Conservation (phyloP, 2,888 invertebrate genomes). For the Micoletzkya japonica region DNA sequence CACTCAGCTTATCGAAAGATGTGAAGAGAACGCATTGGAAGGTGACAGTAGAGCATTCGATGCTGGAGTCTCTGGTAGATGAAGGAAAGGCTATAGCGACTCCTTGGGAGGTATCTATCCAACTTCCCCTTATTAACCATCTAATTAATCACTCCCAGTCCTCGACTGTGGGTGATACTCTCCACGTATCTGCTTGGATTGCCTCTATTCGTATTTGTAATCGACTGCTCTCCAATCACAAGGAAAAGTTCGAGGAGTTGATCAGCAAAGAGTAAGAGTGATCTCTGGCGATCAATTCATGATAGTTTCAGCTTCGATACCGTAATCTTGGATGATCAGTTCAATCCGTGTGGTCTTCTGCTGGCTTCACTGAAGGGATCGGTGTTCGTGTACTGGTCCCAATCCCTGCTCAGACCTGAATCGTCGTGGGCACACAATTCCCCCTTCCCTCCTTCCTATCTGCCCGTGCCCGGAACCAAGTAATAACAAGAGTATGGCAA, state of each 20-base stretch:
- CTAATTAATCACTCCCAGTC: neutral
- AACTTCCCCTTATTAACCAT: too few relatives aligned
- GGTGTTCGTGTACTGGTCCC: constrained; percentile 62
- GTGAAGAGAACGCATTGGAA: too few relatives aligned
- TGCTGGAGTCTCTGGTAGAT: too few relatives aligned
- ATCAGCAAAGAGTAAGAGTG: constrained; percentile 42
- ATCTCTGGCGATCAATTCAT: neutral
- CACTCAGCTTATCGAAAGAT: too few relatives aligned
- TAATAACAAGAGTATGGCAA: too few relatives aligned
- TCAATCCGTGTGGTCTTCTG: constrained; percentile 63
- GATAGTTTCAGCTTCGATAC: constrained; percentile 52
- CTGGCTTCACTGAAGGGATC: constrained; percentile 49
- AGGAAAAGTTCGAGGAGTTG: constrained; percentile 53
- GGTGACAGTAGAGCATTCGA: too few relatives aligned
- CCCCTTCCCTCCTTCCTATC: constrained; percentile 61
- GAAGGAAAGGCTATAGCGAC: too few relatives aligned
- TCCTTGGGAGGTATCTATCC: too few relatives aligned
- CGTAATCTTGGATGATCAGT: constrained; percentile 61
- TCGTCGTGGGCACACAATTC: constrained; percentile 63
- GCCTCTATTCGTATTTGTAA: constrained; percentile 58
- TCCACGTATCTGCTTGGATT: constrained; percentile 54
- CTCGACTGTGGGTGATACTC: constrained; percentile 32
- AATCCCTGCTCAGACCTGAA: constrained; percentile 61
- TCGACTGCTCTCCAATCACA: constrained; percentile 42
- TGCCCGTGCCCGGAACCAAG: constrained; percentile 63